Percentiles rank a stretch among this genome's conserved stretches.
phyloP scores from a whole-genome alignment of 2,888 invertebrate genomes.

The Meganola albula region DNA sequence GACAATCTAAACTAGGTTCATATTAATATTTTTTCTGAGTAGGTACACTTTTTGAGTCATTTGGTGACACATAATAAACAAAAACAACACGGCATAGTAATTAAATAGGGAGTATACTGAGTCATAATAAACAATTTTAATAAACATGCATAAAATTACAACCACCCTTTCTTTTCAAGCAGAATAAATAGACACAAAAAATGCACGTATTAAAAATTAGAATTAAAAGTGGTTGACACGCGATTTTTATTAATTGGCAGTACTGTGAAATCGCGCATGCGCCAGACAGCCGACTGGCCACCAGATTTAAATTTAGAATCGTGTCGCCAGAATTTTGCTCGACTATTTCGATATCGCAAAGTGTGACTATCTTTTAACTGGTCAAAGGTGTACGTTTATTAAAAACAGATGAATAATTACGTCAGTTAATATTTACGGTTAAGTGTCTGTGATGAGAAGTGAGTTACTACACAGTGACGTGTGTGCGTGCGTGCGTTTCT shows the following conservation, averaged over 20 bases:
- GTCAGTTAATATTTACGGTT: slow-evolving; percentile 32
- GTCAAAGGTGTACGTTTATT: slow-evolving; percentile 32
- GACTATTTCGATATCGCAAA: slow-evolving; percentile 58
- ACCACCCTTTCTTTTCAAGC: too few species aligned
- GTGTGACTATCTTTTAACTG: slow-evolving; percentile 45
- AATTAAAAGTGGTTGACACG: too few species aligned
- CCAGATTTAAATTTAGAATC: slow-evolving; percentile 67
- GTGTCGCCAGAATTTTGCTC: slow-evolving; percentile 57
- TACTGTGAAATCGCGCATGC: slow-evolving; percentile 55
- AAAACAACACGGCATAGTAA: too few species aligned
- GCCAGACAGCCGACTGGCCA: slow-evolving; percentile 46
- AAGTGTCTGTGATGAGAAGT: slow-evolving; percentile 25
- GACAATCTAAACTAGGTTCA: too few species aligned
- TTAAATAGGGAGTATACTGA: too few species aligned
- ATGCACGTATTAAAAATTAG: slow-evolving; percentile 14
- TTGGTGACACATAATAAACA: too few species aligned
- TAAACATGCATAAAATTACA: too few species aligned
- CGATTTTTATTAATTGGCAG: slow-evolving; percentile 43
- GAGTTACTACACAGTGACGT: slow-evolving; percentile 28
- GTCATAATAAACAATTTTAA: too few species aligned
- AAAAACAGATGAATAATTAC: slow-evolving; percentile 24
- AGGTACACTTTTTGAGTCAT: too few species aligned
- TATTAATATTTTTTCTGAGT: too few species aligned
- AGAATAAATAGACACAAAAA: too few species aligned
- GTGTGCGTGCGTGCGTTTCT: slow-evolving; percentile 29